Percentiles rank a stretch among this genome's conserved stretches.
phyloP scores from a whole-genome alignment of 1,140 invertebrate species.

The Steinernema feltiae region DNA sequence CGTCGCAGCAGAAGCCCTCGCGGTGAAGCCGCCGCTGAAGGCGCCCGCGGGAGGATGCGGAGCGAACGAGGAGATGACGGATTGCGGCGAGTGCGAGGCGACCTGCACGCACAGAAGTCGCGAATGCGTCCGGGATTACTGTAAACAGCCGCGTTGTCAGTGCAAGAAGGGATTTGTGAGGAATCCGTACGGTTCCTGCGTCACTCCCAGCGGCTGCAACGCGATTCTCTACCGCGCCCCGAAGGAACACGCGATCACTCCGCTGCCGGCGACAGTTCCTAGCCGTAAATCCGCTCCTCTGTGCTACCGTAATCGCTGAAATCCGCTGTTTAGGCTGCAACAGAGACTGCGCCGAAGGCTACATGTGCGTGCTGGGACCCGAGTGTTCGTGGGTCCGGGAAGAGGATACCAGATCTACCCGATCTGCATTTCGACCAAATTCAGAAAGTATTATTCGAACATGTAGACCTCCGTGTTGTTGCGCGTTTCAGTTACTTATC shows the following conservation, averaged over 20 bases:
- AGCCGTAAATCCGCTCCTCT: neutral
- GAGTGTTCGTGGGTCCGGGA: neutral
- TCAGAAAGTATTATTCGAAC: neutral
- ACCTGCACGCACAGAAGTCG: neutral
- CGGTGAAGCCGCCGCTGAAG: neutral
- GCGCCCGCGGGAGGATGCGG: neutral
- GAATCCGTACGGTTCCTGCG: neutral
- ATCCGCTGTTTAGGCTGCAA: neutral
- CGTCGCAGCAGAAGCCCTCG: neutral
- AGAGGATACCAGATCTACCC: neutral
- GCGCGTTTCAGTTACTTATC: too few relatives aligned
- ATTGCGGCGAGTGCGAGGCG: neutral
- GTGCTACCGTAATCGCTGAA: neutral
- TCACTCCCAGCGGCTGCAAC: neutral
- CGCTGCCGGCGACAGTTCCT: neutral
- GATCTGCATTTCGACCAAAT: neutral
- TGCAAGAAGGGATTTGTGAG: neutral
- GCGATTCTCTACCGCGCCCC: neutral
- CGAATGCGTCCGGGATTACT: neutral
- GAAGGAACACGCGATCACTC: neutral
- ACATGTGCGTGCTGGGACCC: neutral
- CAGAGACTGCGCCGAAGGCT: neutral
- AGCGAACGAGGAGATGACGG: neutral
- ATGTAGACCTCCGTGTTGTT: too few relatives aligned
- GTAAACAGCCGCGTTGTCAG: neutral